Conservation (phyloP, 1,140 invertebrate species). For the Notospermus geniculatus region DNA sequence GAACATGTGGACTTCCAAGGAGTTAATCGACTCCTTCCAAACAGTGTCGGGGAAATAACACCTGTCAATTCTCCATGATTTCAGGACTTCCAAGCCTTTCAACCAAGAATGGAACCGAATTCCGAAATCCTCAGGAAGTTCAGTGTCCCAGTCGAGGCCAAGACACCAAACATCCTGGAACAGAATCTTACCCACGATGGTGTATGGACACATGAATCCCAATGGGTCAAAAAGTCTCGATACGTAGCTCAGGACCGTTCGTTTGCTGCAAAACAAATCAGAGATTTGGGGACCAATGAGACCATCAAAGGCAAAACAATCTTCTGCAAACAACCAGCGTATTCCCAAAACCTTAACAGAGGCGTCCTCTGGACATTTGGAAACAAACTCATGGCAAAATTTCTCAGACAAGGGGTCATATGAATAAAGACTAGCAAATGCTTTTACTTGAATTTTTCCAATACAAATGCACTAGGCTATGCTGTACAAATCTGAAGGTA, state of each 20-base stretch:
- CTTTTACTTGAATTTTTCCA: no score
- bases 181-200: not conserved
- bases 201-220: constrained; percentile 2
- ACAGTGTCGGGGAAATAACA: not conserved
- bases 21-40: not conserved
- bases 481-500: no score
- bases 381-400: not conserved
- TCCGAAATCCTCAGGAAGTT: not conserved
- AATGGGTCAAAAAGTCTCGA: not conserved
- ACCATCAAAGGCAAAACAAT: constrained; percentile 10
- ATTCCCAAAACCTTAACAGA: constrained; percentile 2
- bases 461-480: no score
- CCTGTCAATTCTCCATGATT: not conserved
- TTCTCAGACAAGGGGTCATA: not conserved
- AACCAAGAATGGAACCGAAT: not conserved
- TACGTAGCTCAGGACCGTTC: not conserved
- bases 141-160: not conserved
- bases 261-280: not conserved
- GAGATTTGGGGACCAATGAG: not conserved
- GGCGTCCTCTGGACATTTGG: not conserved
- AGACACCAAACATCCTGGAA: not conserved
- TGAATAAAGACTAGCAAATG: no score
- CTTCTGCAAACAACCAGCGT: not conserved
- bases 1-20: not conserved
- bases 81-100: not conserved